A percentile compares a stretch with the other conserved stretches of the same genome.
These are phyloP conservation scores for Tetrao urogallus DNA, from an alignment of 2,113 vertebrate species.

Conservation along the genomic window DNA sequence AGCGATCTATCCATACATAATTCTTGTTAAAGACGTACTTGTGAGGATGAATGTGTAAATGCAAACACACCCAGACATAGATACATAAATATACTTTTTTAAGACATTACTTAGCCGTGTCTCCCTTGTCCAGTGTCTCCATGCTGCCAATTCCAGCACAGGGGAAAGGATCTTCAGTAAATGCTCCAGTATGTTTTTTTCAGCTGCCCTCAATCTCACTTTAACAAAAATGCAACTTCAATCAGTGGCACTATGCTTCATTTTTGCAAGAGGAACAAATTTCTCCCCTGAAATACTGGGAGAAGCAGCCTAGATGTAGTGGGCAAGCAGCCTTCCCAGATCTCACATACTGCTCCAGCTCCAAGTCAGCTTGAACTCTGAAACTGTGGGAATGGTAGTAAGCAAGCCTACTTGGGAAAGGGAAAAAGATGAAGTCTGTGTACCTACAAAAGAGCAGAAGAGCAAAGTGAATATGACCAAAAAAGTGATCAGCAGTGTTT, in stretches of 20 bases:
- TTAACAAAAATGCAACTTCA: not conserved
- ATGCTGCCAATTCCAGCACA: not conserved
- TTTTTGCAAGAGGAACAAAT: not conserved
- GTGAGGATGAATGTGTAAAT: not conserved
- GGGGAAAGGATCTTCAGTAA: not conserved
- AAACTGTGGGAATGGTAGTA: not conserved
- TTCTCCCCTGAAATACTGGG: not conserved
- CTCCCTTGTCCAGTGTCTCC: not conserved
- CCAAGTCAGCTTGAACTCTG: not conserved
- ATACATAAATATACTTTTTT: not conserved
- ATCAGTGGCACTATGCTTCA: not conserved
- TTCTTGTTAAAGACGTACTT: not conserved
- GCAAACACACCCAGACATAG: not conserved
- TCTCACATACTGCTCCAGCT: not conserved
- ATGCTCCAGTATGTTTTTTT: not conserved
- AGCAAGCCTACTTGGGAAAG: not conserved
- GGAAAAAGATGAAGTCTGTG: not conserved
- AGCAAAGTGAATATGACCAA: not conserved
- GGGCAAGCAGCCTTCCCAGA: not conserved
- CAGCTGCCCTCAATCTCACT: not conserved
- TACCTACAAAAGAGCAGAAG: not conserved
- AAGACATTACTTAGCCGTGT: not conserved
- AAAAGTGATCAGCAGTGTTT: not conserved
- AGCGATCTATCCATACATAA: not conserved
- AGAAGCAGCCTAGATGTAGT: not conserved